Percentiles rank a stretch among this genome's conserved stretches.
These are phyloP conservation scores for Apamea monoglypha DNA, from an alignment of 2,888 invertebrate species.

Conservation along the genomic window DNA sequence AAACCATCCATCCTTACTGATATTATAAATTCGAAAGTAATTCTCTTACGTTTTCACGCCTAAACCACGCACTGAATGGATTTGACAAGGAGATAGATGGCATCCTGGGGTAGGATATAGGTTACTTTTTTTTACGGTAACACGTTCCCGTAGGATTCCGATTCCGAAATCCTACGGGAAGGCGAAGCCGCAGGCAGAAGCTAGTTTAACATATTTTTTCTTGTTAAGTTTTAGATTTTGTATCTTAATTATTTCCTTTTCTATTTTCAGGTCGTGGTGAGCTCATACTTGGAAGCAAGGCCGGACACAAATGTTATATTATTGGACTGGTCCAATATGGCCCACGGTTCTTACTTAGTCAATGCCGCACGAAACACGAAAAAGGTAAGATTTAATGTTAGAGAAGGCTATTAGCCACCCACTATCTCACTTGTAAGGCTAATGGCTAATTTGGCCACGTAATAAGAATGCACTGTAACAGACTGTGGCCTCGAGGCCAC, in stretches of 20 bases:
- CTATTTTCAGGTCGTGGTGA: constrained; percentile 84
- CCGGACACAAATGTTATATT: constrained; percentile 85
- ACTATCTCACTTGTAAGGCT: not conserved
- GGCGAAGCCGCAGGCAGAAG: not conserved
- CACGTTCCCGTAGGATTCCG: no score
- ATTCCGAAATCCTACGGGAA: not conserved
- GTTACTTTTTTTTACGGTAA: no score
- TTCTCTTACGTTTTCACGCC: not conserved
- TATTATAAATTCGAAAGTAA: not conserved
- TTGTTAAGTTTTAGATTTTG: not conserved
- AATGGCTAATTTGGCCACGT: not conserved
- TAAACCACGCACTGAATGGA: not conserved
- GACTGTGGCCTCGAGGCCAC: not conserved
- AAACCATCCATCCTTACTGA: no score
- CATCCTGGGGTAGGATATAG: not conserved
- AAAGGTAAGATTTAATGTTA: constrained; percentile 79
- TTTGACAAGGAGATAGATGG: no score
- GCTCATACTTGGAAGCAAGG: constrained; percentile 84
- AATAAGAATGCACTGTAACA: not conserved
- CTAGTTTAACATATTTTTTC: not conserved
- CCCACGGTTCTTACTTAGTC: constrained; percentile 88
- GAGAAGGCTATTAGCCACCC: constrained; percentile 10
- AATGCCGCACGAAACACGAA: constrained; percentile 91
- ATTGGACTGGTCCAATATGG: constrained; percentile 89
- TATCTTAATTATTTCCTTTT: not conserved